Evolutionary conservation across 2,113 vertebrate genomes (phyloP), one percentile per base, ranked within the genome.

Genomic region (Rutilus rutilus): DNA sequence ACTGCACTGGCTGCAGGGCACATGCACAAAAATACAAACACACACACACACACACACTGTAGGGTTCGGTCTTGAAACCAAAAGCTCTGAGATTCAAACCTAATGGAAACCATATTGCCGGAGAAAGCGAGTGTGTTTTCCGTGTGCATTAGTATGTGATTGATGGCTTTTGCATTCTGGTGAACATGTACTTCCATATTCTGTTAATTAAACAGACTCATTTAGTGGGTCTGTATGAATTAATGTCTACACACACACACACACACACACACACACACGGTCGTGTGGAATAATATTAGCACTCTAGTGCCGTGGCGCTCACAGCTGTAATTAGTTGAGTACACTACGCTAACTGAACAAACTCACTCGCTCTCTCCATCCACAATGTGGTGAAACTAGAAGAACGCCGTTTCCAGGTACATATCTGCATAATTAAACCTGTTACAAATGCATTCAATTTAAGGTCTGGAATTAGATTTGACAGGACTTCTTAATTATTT

Each of bases 271-370:
- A 79, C 78, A 42, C 67, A 67, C 83, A 82, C 45, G 42, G 36
- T 50, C 9, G 15, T 69, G 67, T 75, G 71, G 78, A 74, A 52
- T 85, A 59, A 90, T 91, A 90, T 86, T 80, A 85, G 86, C 86
- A 77, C 87, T 87, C 86, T 89, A 82, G 87, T 86, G 50, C 89
- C 82, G 82, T 88, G 62, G 88, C 83, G 87, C 90, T 93, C 90
- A 92, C 92, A 89, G 92, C 88, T 69, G 92, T 93, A 93, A 95
- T 94, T 93, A 93, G 93, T 92, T 89, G 90, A 90, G 89, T 93
- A 91, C 92, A 93, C 92, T 93, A 87, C 89, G 89, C 93, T 94
- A 93, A 93, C 93, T 93, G 92, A 93, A 90, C 90, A 91, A 88
- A 89, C 88, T 91, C 78, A 15, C 79, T 27, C 67, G 82, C 27